Conservation (phyloP, 2,888 invertebrate species). For the Catocala nupta region DNA sequence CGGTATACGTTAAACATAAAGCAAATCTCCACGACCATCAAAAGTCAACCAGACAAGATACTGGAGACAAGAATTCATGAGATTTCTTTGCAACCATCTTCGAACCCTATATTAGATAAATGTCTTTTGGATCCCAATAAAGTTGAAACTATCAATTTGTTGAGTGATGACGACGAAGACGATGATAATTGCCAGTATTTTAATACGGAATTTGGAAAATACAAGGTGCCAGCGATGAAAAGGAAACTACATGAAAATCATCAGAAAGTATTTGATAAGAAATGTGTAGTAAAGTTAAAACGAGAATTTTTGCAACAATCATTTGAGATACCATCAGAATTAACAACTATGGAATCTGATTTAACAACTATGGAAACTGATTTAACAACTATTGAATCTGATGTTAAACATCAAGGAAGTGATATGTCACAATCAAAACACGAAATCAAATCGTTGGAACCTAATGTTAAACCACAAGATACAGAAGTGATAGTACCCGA, state of each 20-base stretch:
- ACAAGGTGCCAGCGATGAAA: constrained; percentile 54
- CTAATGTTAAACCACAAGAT: background rate
- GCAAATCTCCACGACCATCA: constrained; percentile 53
- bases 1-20: constrained; percentile 70
- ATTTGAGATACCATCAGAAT: background rate
- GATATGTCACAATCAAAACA: background rate
- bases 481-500: background rate
- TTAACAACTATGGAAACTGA: background rate
- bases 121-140: constrained; percentile 4
- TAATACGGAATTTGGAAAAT: constrained; percentile 72
- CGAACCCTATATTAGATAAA: background rate
- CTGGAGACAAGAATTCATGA: constrained; percentile 54
- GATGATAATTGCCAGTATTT: constrained; percentile 37
- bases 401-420: background rate
- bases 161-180: constrained; percentile 78
- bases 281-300: constrained; percentile 64
- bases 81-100: constrained; percentile 41
- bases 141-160: constrained; percentile 72
- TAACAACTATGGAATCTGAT: background rate
- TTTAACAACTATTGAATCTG: too few relatives aligned
- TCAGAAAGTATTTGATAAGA: constrained; percentile 65
- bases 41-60: constrained; percentile 45
- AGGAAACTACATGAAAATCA: constrained; percentile 59
- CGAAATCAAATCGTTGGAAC: background rate
- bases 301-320: constrained; percentile 35